Evolutionary conservation across 2,888 invertebrate genomes (phyloP), one percentile per base, ranked within the genome.

Genomic region (Agrotis segetum): DNA sequence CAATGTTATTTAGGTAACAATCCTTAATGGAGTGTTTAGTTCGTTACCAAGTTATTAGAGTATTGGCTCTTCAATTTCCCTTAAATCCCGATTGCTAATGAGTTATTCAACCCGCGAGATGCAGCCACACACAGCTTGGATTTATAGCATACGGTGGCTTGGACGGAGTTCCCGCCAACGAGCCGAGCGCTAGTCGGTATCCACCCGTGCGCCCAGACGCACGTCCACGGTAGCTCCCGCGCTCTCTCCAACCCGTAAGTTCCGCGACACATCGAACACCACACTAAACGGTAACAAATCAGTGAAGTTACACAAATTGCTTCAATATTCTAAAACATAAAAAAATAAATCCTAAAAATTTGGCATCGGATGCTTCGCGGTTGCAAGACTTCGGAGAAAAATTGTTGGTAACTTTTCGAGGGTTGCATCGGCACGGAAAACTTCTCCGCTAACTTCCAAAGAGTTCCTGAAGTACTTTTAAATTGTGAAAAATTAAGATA

Each of bases 221-320:
- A 84, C 93, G 94, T 90, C 90, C 91, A 89, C 87, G 81, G 74
- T 76, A 83, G 84, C 81, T 75, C 87, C 86, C 87, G 86, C 89
- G 87, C 89, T 85, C 79, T 85, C 81, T 72, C 82, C 79, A 82
- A 74, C 81, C 90, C 91, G 95, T 95, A 95, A 95, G 95, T 95
- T 93, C 88, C 92, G 93, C 92, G 94, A 90, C 88, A 88, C 88
- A 89, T 88, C 88, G 87, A 89, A 88, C 91, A 88, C 89, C 88
- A 89, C 88, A 87, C 85, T 82, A 71, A 67, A 81, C 79, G 77
- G 74, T 81, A 82, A 84, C 74, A 80, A 84, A 82, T 84, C 86
- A 86, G 81, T 83, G 85, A 80, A 66, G 80, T 75, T 79, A 69
- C 62, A 82, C 53, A 76, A 67, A 76, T 66, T 50, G 53, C 68